Evolutionary conservation across 35 echinoderm and acorn worm species (phyloP).

Genomic region (Holothuria glaberrima): DNA sequence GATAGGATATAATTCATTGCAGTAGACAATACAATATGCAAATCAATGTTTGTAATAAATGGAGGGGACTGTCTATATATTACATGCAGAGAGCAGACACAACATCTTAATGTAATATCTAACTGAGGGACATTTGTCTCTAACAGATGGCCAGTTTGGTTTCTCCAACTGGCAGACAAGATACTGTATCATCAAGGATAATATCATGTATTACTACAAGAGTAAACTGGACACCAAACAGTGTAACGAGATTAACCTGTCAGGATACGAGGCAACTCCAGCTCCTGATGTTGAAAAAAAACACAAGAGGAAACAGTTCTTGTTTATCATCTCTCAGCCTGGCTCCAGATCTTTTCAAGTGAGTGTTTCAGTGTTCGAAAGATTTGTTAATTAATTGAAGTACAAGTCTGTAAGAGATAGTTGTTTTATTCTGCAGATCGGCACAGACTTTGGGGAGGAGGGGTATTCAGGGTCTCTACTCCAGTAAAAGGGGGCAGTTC

Average conservation of each 20-base stretch:
- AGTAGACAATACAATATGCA: no score
- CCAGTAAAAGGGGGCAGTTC: no score
- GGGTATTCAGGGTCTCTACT: no score
- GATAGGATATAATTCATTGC: no score
- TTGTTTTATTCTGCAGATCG: no score
- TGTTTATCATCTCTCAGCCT: conserved; percentile 76
- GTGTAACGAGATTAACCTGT: conserved; percentile 74
- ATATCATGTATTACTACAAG: conserved; percentile 91
- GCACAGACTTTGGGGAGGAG: no score
- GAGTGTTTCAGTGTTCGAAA: neutral
- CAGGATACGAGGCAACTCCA: conserved; percentile 71
- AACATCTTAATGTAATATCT: no score
- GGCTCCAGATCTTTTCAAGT: conserved; percentile 80
- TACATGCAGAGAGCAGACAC: no score
- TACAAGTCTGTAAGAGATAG: no score
- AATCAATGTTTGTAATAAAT: no score
- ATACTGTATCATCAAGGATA: conserved; percentile 89
- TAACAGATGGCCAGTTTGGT: conserved; percentile 78
- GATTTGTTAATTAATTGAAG: no score
- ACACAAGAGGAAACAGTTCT: conserved; percentile 72
- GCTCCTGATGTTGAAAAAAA: conserved; percentile 77
- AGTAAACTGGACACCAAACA: conserved; percentile 72
- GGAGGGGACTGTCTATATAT: no score
- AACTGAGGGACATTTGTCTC: neutral
- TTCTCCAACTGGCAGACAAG: conserved; percentile 74